Evolutionary conservation across 2,113 vertebrate genomes (phyloP).

Genomic region (Oryzias melastigma): DNA sequence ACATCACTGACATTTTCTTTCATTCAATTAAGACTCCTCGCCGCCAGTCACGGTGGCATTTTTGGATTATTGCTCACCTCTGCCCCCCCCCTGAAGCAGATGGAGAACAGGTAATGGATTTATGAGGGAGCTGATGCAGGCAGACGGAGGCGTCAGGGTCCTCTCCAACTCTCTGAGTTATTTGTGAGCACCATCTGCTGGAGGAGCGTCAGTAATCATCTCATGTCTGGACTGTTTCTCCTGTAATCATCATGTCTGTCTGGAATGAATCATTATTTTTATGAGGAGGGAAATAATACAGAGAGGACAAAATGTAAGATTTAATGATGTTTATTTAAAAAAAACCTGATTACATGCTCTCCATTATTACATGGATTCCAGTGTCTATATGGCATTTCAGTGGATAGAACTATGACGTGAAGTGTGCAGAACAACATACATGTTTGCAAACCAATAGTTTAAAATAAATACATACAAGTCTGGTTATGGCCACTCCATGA

Average conservation of each 20-base stretch:
- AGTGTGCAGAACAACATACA: slow-evolving; percentile 12
- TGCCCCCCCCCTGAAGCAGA: slow-evolving; percentile 26
- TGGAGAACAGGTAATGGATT: slow-evolving; percentile 28
- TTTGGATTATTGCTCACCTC: slow-evolving; percentile 49
- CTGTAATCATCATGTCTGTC: slow-evolving; percentile 1
- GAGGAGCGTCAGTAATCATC: slow-evolving; percentile 22
- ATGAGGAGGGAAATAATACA: neutral
- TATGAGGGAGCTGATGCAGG: slow-evolving; percentile 15
- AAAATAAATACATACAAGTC: slow-evolving; percentile 46
- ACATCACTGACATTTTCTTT: slow-evolving; percentile 35
- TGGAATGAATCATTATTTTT: slow-evolving; percentile 7
- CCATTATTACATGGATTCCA: slow-evolving; percentile 18
- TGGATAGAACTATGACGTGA: slow-evolving; percentile 26
- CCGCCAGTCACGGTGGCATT: slow-evolving; percentile 22
- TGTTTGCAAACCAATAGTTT: slow-evolving; percentile 9
- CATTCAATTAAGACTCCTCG: slow-evolving; percentile 20
- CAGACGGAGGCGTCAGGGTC: neutral
- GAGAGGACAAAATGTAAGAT: slow-evolving; percentile 4
- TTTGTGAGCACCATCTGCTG: slow-evolving; percentile 65
- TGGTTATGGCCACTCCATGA: neutral
- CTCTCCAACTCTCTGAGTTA: slow-evolving; percentile 14
- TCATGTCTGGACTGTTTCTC: slow-evolving; percentile 4
- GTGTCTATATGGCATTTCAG: slow-evolving; percentile 11
- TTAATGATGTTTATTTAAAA: slow-evolving; percentile 51
- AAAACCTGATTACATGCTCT: slow-evolving; percentile 32